Base-by-base conservation (phyloP, 2,888 invertebrate genomes). In the Mythimna impura region DNA sequence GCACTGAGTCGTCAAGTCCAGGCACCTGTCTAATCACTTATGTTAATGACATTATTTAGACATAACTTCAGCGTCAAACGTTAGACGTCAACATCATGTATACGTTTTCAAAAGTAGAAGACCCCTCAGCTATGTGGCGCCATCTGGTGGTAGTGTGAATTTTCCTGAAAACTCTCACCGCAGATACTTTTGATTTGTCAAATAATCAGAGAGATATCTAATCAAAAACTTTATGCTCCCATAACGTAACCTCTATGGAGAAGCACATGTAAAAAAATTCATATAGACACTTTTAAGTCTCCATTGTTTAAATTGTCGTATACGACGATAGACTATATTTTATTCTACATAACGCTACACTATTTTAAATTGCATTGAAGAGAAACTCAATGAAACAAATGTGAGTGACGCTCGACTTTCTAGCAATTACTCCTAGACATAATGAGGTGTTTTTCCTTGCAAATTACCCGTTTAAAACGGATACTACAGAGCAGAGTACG, bases 301-400 rank as follows among this genome's bases (percentile, higher is more conserved):
- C 36, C 3, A 40, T 9, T 30, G 4, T 34, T 30, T 30, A 3
- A 9, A 10, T 40, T 40, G 2, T 40, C 40, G 9, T 40, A 40
- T 40, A 40, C 9, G 40, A 10, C 10, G 30, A 40, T 40, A 40
- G 10, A 40, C 50, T 76, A 52, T 66, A 47, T 65, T 47, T 47
- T 17, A 9, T 66, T 12, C 22, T 50, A n/a, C 25, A 34, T 25
- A 30, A 68, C 3, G 69, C 36, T 58, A 65, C 34, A 34, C 43
- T 76, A 58, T 69, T 79, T 75, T 79, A 79, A 71, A 78, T 69
- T 78, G 75, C 77, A 65, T 63, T 71, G 50, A 67, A 69, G 80
- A 84, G 86, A 88, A 88, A 88, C 77, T 74, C 75, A 81, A 85
- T 84, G 72, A 82, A 78, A 80, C 80, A 82, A 87, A 86, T 88